These are phyloP conservation scores for Limnephilus lunatus DNA, from an alignment of 2,888 invertebrate species.

Conservation along the genomic window DNA sequence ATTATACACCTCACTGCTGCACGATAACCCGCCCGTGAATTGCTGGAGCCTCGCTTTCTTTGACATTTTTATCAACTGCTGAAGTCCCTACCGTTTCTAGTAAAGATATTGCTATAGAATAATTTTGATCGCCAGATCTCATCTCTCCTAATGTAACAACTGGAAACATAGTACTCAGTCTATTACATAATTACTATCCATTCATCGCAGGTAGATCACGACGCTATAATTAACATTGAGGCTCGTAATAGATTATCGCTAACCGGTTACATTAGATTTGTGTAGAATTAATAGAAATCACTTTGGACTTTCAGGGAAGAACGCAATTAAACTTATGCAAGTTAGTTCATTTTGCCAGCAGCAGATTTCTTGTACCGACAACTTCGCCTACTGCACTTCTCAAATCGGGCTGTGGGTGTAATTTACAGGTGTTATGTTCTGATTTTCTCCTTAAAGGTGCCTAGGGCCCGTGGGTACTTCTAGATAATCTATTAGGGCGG, in stretches of 20 bases:
- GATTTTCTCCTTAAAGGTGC: conserved; percentile 8
- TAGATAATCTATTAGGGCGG: background rate
- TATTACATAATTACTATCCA: background rate
- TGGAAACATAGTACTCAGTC: background rate
- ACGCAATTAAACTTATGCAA: conserved; percentile 15
- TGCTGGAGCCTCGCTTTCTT: no score
- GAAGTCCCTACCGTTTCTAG: no score
- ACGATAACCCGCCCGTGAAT: background rate
- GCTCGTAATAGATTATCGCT: background rate
- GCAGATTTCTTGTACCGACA: background rate
- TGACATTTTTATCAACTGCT: background rate
- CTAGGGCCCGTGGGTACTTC: background rate
- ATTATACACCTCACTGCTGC: background rate
- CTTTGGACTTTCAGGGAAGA: background rate
- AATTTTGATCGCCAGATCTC: background rate
- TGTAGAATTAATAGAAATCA: conserved; percentile 20
- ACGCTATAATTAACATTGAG: background rate
- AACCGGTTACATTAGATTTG: background rate
- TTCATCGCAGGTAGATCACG: background rate
- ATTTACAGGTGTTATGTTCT: conserved; percentile 14
- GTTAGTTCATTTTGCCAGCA: background rate
- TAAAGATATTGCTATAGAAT: no score
- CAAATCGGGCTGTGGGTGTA: background rate
- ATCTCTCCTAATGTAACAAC: background rate
- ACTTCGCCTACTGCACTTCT: conserved; percentile 18